Percentiles rank a stretch among this genome's conserved stretches.
Conservation (phyloP, 2,888 invertebrate genomes). For the Sesamia inferens region DNA sequence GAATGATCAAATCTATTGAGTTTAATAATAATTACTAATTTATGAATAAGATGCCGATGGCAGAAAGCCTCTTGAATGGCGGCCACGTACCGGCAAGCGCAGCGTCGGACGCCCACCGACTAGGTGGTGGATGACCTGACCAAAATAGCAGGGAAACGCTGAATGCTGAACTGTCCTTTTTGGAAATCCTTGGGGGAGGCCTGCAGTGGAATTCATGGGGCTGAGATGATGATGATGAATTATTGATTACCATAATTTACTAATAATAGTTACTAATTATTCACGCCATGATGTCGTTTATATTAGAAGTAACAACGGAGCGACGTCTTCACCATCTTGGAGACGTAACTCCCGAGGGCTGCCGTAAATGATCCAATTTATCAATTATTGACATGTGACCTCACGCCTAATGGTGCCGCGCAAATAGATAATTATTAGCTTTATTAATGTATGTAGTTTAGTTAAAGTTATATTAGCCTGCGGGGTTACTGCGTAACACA, state of each 20-base stretch:
- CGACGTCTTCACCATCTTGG: not conserved
- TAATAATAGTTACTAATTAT: not conserved
- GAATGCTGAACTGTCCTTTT: too few relatives aligned
- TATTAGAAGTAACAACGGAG: slow-evolving; percentile 4
- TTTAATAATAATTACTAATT: not conserved
- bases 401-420: slow-evolving; percentile 14
- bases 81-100: too few relatives aligned
- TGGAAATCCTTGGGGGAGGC: too few relatives aligned
- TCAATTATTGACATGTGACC: slow-evolving; percentile 36
- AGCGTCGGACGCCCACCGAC: too few relatives aligned
- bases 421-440: not conserved
- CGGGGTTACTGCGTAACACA: too few relatives aligned
- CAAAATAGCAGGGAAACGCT: too few relatives aligned
- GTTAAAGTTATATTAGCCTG: slow-evolving; percentile 5
- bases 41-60: too few relatives aligned
- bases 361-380: slow-evolving; percentile 27
- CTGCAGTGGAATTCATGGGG: too few relatives aligned
- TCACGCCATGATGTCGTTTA: not conserved
- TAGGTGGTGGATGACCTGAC: too few relatives aligned
- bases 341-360: not conserved
- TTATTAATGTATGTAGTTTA: not conserved
- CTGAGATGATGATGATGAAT: too few relatives aligned
- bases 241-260: too few relatives aligned
- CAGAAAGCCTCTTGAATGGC: too few relatives aligned
- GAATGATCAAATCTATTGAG: not conserved